Conservation (phyloP, 2,797 vertebrate species). For the Melanotaenia boesemani region DNA sequence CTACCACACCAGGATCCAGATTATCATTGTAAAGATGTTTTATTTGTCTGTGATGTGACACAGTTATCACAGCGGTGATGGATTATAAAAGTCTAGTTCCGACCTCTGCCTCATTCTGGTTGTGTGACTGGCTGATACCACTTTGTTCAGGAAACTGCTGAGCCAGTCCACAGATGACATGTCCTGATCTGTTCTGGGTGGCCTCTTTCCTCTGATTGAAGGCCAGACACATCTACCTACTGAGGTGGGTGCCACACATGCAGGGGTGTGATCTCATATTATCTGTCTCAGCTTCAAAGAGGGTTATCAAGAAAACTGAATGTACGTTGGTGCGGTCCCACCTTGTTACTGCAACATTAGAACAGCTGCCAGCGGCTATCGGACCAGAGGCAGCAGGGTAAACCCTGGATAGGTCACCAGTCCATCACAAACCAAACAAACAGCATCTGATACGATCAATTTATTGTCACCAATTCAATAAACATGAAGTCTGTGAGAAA, state of each 20-base stretch:
- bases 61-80: too few relatives aligned
- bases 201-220: slow-evolving; percentile 74
- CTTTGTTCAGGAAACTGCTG: slow-evolving; percentile 17
- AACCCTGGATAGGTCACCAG: too few relatives aligned
- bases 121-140: slow-evolving; percentile 3
- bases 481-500: too few relatives aligned
- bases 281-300: slow-evolving; percentile 74
- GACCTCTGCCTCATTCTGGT: too few relatives aligned
- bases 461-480: too few relatives aligned
- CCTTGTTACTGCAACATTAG: slow-evolving; percentile 41
- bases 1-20: too few relatives aligned
- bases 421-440: too few relatives aligned
- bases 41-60: too few relatives aligned
- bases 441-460: too few relatives aligned
- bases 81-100: too few relatives aligned
- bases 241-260: slow-evolving; percentile 77
- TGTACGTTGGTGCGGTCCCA: slow-evolving; percentile 67
- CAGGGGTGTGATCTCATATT: slow-evolving; percentile 71
- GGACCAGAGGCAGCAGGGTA: too few relatives aligned
- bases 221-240: slow-evolving; percentile 79
- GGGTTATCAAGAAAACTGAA: slow-evolving; percentile 75
- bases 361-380: slow-evolving; percentile 12
- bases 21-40: too few relatives aligned
- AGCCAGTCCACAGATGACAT: slow-evolving; percentile 6
- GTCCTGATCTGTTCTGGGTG: slow-evolving; percentile 39